Evolutionary conservation across 23 tunicate genomes (phyloP), one percentile per base, ranked within the genome.

Genomic region (Phallusia fumigata): DNA sequence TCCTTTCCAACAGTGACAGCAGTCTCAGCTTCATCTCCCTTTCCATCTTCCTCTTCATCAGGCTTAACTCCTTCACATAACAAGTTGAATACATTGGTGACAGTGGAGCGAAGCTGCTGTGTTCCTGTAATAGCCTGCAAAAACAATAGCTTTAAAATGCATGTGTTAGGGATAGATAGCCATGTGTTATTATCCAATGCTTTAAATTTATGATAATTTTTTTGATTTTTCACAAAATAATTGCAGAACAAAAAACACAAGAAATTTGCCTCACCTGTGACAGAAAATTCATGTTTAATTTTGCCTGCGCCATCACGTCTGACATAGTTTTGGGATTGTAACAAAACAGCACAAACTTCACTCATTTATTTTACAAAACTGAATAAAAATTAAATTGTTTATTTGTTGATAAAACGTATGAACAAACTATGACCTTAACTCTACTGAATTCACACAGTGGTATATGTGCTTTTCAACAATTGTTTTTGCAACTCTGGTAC

Each of bases 41-140:
- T 73, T 11, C 65, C 36, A 35, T 87, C 91, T 22, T 73, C 53
- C 19, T 88, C 92, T 40, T 87, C 91, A 34, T 80, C 97, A 28
- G 86, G 86, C 78, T 87, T 84, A 18, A 92, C 85, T 30, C 97
- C 97, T 0, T 92, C 91, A 78, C 97, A 82, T 32, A 92, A 53
- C 64, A 92, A 79, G 19, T 84, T 85, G 79, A 92, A 92, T 34
- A 87, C 97, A 79, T 91, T 91, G 30, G 90, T 83, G 18, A 91
- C 96, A 32, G 96, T 91, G 24, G 96, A 83, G 18, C 96, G 87
- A 18, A 91, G 88, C 53, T 91, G 87, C 80, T 86, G 96, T 28
- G 88, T 86, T 0, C 87, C 87, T 64, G 64, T 53, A 5, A 91
- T 91, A 26, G 96, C 96, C 83, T 91, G 69, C 47, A 40, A 40